These are phyloP conservation scores for Oedothorax gibbosus DNA, from an alignment of 1,140 invertebrate species.

Conservation along the genomic window DNA sequence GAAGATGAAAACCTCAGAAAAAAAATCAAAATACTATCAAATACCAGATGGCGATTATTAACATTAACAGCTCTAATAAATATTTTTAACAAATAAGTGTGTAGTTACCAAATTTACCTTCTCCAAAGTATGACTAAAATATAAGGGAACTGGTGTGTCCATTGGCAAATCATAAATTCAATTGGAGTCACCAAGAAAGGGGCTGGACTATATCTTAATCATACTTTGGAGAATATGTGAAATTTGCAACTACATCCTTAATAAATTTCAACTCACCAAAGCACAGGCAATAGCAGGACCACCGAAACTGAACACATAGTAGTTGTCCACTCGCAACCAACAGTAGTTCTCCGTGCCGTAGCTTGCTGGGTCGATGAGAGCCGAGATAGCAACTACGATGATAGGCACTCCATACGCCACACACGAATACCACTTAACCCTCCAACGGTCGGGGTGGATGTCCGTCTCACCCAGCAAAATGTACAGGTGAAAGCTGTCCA, in stretches of 20 bases:
- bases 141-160: too few species aligned
- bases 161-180: too few species aligned
- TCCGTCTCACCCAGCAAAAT: conserved; percentile 92
- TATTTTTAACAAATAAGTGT: too few species aligned
- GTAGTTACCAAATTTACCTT: too few species aligned
- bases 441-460: conserved; percentile 79
- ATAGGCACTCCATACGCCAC: conserved; percentile 86
- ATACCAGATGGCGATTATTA: too few species aligned
- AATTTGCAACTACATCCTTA: too few species aligned
- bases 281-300: conserved; percentile 80
- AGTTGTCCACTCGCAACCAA: conserved; percentile 88
- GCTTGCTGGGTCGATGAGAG: conserved; percentile 82
- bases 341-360: conserved; percentile 90
- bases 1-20: too few species aligned
- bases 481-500: conserved; percentile 91
- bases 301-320: conserved; percentile 93
- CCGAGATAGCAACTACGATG: conserved; percentile 81
- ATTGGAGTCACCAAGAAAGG: neutral
- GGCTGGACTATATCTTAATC: neutral
- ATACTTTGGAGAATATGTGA: neutral
- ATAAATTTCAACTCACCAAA: conserved; percentile 40
- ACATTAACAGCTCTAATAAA: too few species aligned
- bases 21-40: too few species aligned
- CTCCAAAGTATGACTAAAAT: too few species aligned
- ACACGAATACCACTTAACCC: conserved; percentile 79